phyloP scores from a whole-genome alignment of 2,797 vertebrate genomes.

The Sebastes trivittatus region DNA sequence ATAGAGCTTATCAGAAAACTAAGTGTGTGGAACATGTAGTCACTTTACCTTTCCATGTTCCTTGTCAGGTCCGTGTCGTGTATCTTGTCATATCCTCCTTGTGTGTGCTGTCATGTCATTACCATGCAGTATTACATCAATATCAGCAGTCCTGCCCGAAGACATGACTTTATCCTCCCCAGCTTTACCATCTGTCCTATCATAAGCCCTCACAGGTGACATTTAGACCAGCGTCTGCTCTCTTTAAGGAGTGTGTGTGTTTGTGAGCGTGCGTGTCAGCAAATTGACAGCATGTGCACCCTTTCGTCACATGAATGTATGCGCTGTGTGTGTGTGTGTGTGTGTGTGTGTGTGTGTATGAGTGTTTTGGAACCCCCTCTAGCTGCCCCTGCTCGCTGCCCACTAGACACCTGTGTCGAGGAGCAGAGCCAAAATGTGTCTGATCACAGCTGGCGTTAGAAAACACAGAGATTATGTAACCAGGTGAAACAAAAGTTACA shows the following conservation, averaged over 20 bases:
- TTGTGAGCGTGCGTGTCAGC: neutral
- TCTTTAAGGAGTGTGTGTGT: constrained; percentile 1
- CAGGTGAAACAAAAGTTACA: constrained; percentile 3
- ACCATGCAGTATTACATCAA: constrained; percentile 8
- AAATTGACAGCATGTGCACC: neutral
- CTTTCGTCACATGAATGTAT: constrained; percentile 7
- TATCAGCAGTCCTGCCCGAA: constrained; percentile 23
- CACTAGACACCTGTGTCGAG: constrained; percentile 44
- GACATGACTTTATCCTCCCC: constrained; percentile 20
- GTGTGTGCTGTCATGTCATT: constrained; percentile 27
- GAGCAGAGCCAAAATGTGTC: constrained; percentile 36
- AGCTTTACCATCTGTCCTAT: constrained; percentile 26
- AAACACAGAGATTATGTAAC: constrained; percentile 36
- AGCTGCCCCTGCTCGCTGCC: constrained; percentile 32
- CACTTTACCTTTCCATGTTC: neutral
- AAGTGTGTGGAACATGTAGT: neutral
- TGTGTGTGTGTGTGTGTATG: neutral
- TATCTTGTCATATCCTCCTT: neutral
- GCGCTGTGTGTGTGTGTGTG: neutral
- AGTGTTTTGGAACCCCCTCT: constrained; percentile 5
- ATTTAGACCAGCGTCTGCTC: constrained; percentile 35
- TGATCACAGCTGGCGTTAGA: constrained; percentile 39
- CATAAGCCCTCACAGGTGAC: constrained; percentile 32
- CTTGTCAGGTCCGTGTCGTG: neutral
- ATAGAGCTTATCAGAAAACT: neutral